Evolutionary conservation across 1,140 invertebrate species (phyloP).

Genomic region (Drosophila truncata): DNA sequence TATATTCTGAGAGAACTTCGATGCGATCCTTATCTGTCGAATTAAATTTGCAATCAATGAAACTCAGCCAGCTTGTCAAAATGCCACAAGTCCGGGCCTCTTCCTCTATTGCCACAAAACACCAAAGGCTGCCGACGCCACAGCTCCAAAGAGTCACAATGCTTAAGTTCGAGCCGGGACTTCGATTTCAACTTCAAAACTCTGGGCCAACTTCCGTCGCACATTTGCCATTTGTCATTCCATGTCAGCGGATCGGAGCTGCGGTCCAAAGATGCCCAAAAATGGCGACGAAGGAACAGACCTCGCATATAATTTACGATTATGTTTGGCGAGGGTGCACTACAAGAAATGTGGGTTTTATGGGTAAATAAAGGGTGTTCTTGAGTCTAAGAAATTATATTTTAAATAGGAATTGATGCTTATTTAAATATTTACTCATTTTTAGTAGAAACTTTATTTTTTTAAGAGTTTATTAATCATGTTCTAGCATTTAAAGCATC

Average conservation of each 20-base stretch:
- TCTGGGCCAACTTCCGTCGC: constrained; percentile 69
- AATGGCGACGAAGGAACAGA: constrained; percentile 56
- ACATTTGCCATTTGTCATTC: constrained; percentile 81
- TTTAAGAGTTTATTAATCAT: too few relatives aligned
- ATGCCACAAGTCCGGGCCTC: constrained; percentile 41
- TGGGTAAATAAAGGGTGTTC: neutral
- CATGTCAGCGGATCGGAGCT: constrained; percentile 47
- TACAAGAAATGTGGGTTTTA: neutral
- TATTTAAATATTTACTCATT: neutral
- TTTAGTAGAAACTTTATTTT: neutral
- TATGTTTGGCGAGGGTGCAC: constrained; percentile 44
- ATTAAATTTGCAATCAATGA: constrained; percentile 72
- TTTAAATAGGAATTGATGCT: too few relatives aligned
- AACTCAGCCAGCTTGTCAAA: constrained; percentile 68
- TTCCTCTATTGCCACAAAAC: constrained; percentile 34
- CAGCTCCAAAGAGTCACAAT: neutral
- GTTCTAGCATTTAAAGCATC: too few relatives aligned
- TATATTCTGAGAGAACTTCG: neutral
- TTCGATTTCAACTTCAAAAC: constrained; percentile 14
- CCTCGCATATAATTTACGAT: constrained; percentile 77
- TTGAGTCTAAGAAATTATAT: neutral
- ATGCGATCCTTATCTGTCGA: constrained; percentile 59
- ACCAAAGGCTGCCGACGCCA: constrained; percentile 10
- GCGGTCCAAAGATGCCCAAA: constrained; percentile 55
- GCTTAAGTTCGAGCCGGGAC: constrained; percentile 17